Percentiles rank a stretch among this genome's conserved stretches.
Evolutionary conservation across 2,113 vertebrate genomes (phyloP).

Genomic region (Rhabdornis inornatus): DNA sequence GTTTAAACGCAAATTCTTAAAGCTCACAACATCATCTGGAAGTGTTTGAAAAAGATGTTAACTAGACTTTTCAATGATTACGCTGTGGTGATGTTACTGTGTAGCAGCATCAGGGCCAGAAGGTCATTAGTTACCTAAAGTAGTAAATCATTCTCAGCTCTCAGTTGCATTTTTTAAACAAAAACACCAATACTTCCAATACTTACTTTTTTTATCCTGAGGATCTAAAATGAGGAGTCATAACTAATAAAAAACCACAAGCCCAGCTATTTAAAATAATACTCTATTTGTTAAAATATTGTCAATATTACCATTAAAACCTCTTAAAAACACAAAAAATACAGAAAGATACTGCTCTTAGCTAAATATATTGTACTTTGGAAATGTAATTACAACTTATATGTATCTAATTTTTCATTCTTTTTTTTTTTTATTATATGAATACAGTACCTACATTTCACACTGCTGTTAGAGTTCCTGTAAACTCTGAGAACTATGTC

Average conservation of each 20-base stretch:
- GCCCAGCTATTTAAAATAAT: background rate
- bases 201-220: background rate
- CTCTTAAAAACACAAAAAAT: background rate
- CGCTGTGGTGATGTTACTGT: background rate
- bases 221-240: background rate
- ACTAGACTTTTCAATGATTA: background rate
- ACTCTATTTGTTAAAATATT: background rate
- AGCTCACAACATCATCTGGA: background rate
- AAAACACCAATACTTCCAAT: background rate
- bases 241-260: background rate
- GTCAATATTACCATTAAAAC: background rate
- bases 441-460: background rate
- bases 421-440: background rate
- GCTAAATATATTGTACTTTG: background rate
- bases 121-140: background rate
- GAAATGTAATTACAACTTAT: background rate
- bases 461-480: background rate
- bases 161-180: background rate
- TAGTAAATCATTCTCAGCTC: background rate
- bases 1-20: background rate
- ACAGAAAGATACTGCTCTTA: background rate
- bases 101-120: background rate
- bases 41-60: background rate
- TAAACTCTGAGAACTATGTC: background rate
- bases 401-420: background rate